A percentile compares a stretch with the other conserved stretches of the same genome.
Conservation (phyloP, 2,888 invertebrate species). For the Papilio protenor region DNA sequence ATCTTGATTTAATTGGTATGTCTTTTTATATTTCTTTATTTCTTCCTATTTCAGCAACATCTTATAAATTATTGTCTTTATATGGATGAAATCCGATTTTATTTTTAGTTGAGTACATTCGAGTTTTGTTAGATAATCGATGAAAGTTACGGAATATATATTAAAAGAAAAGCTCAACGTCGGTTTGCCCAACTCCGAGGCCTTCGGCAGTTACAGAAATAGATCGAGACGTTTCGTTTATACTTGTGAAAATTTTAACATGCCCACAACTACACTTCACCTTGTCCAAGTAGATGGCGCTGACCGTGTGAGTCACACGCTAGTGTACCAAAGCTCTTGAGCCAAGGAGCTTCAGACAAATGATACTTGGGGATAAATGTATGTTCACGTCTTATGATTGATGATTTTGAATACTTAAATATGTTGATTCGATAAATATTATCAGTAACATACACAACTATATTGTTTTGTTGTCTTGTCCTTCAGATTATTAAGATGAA, state of each 20-base stretch:
- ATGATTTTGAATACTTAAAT: constrained; percentile 28
- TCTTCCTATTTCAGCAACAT: neutral
- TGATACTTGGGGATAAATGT: constrained; percentile 39
- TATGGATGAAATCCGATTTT: neutral
- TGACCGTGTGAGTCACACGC: constrained; percentile 74
- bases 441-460: neutral
- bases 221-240: constrained; percentile 80
- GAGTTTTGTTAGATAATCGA: constrained; percentile 64
- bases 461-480: neutral
- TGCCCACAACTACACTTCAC: constrained; percentile 75
- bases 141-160: constrained; percentile 66
- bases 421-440: neutral
- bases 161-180: constrained; percentile 59
- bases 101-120: constrained; percentile 46
- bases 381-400: constrained; percentile 36
- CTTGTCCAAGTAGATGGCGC: constrained; percentile 80
- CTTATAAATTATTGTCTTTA: neutral
- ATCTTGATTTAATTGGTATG: constrained; percentile 42
- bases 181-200: constrained; percentile 60
- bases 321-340: constrained; percentile 49
- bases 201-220: constrained; percentile 79
- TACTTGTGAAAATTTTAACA: constrained; percentile 79
- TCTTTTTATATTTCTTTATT: constrained; percentile 48
- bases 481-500: neutral
- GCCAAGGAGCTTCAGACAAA: constrained; percentile 45